Percentiles rank a stretch among this genome's conserved stretches.
Evolutionary conservation across 2,797 vertebrate species (phyloP).

Genomic region (Onychomys arenicola): DNA sequence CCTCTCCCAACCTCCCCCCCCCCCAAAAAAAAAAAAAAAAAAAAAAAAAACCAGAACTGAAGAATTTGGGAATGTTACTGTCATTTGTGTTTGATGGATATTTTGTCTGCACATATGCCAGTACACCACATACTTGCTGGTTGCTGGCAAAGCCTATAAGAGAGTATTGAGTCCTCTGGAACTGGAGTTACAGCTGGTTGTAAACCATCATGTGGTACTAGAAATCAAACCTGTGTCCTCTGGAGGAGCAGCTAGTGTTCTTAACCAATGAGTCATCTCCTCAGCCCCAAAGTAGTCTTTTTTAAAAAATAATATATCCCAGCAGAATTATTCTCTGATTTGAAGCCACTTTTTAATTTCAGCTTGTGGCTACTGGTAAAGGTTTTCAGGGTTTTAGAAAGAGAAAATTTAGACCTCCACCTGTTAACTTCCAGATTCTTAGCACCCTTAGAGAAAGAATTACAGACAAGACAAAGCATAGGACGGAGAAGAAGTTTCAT

Average conservation of each 20-base stretch:
- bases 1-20: not conserved
- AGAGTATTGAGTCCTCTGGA: not conserved
- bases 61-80: not conserved
- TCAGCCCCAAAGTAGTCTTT: not conserved
- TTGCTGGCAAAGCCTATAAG: not conserved
- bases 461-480: not conserved
- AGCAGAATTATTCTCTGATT: conserved; percentile 15
- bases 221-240: not conserved
- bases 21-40: no score
- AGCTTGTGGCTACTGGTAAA: not conserved
- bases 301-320: not conserved
- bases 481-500: not conserved
- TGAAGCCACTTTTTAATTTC: conserved; percentile 39
- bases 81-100: not conserved
- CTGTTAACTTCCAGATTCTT: not conserved
- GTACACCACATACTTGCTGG: not conserved
- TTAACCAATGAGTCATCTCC: not conserved
- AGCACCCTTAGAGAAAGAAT: not conserved
- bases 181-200: not conserved
- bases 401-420: not conserved
- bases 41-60: no score
- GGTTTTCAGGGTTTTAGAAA: not conserved
- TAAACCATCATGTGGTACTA: not conserved
- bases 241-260: not conserved
- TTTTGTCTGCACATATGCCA: not conserved